Conservation (phyloP, 2,888 invertebrate species). For the Drosophila flavopinicola region DNA sequence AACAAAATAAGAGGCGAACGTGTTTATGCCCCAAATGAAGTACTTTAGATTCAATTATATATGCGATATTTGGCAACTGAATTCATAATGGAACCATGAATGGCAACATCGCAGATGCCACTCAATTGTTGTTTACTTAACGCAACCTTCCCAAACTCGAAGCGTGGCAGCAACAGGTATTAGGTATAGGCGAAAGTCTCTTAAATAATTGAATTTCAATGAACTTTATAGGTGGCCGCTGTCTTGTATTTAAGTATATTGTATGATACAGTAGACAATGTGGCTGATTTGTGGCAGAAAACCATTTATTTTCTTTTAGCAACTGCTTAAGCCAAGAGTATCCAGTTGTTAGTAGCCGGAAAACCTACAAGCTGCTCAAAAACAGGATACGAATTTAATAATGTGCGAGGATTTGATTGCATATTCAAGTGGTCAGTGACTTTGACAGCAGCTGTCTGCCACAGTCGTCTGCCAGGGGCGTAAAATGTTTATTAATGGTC, state of each 20-base stretch:
- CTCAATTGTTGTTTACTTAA: conserved; percentile 30
- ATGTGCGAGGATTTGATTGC: conserved; percentile 46
- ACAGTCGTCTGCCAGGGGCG: conserved; percentile 44
- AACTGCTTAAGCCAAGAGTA: too few relatives aligned
- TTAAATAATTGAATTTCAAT: neutral
- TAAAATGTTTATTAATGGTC: conserved; percentile 66
- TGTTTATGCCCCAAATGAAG: conserved; percentile 74
- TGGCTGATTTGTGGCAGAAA: conserved; percentile 45
- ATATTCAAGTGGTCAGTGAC: conserved; percentile 44
- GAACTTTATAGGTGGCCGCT: neutral
- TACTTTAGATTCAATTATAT: conserved; percentile 78
- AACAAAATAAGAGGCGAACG: conserved; percentile 45
- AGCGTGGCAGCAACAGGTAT: conserved; percentile 28
- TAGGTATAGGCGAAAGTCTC: conserved; percentile 15
- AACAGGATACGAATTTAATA: conserved; percentile 41
- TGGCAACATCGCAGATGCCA: conserved; percentile 18
- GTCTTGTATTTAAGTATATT: conserved; percentile 12
- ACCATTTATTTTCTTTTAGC: conserved; percentile 17
- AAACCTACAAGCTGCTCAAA: conserved; percentile 17
- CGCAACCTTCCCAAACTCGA: neutral
- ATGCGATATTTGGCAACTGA: conserved; percentile 50
- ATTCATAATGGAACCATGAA: conserved; percentile 54
- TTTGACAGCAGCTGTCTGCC: conserved; percentile 46
- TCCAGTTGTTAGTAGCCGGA: too few relatives aligned
- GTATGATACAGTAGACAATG: conserved; percentile 4